Evolutionary conservation across 1,140 invertebrate species (phyloP), one percentile per base, ranked within the genome.

Genomic region (Drosophila nikananu): DNA sequence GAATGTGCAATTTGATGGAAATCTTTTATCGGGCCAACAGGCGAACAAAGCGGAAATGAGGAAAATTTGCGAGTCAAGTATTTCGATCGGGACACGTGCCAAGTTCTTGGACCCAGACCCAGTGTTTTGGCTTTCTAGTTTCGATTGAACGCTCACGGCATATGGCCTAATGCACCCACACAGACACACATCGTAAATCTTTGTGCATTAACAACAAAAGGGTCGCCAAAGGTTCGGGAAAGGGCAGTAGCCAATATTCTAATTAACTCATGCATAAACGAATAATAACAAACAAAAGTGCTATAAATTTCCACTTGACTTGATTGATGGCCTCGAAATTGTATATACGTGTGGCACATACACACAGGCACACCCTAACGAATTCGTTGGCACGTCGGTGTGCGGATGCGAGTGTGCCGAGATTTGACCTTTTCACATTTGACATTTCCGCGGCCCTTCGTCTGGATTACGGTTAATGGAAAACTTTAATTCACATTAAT

Each of bases 231-330:
- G 54, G 66, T 70, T 48, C 66, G 65, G 82, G 76, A 73, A 74
- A 82, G 81, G 86, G 81, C 77, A 86, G 72, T 70, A 74, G 81
- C 76, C 86, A 89, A 90, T 90, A 90, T 90, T 90, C 86, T 90
- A 90, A 90, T 90, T 90, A 90, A 90, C 86, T 90, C 86, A 90
- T 90, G 86, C 86, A 90, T 90, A 90, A 90, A 90, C 86, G 86
- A 90, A 90, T 90, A 90, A 90, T 90, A 90, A 90, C 86, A 90
- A 90, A 90, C 86, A 90, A 90, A 90, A 90, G 86, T 90, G 86
- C 86, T 90, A 90, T 90, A 90, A 90, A 90, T 90, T 90, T 90
- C 79, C 86, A 90, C 86, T 90, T 90, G 86, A 90, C 86, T 90
- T 90, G 86, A 90, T 90, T 90, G 86, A 90, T 90, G 71, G 78